These are phyloP conservation scores for Coilia nasus DNA, from an alignment of 2,797 vertebrate species.

Conservation along the genomic window DNA sequence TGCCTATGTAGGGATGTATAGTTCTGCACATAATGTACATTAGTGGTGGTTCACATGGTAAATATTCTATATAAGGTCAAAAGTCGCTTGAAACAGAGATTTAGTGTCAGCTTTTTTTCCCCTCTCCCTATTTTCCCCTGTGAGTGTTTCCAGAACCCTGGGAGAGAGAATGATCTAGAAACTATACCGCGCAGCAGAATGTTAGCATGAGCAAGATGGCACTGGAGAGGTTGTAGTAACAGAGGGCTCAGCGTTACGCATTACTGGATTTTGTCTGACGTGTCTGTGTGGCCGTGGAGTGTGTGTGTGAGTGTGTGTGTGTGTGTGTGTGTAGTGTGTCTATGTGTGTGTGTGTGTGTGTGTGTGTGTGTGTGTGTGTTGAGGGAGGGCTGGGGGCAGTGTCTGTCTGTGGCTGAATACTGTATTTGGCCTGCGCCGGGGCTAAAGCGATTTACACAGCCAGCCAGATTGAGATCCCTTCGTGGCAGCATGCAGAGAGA, in stretches of 20 bases:
- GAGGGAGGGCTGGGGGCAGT: background rate
- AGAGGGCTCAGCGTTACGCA: background rate
- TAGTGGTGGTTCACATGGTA: background rate
- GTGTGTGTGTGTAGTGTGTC: too few relatives aligned
- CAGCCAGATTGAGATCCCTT: background rate
- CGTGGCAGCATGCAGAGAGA: background rate
- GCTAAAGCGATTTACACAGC: background rate
- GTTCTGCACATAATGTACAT: background rate
- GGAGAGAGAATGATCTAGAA: background rate
- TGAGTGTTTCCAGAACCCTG: background rate
- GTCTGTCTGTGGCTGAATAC: background rate
- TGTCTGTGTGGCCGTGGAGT: background rate
- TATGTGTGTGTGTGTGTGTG: too few relatives aligned
- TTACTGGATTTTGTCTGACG: background rate
- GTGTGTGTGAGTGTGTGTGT: too few relatives aligned
- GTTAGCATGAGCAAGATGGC: background rate
- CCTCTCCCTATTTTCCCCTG: background rate
- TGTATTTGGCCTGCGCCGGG: background rate
- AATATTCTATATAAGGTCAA: slow-evolving; percentile 15
- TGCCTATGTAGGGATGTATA: slow-evolving; percentile 7
- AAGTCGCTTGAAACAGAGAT: background rate
- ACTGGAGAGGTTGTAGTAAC: background rate
- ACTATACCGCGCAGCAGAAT: background rate
- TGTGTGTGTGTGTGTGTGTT: too few relatives aligned
- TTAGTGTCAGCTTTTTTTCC: background rate